Base-by-base conservation (phyloP, 2,888 invertebrate species). In the Alitta virens region DNA sequence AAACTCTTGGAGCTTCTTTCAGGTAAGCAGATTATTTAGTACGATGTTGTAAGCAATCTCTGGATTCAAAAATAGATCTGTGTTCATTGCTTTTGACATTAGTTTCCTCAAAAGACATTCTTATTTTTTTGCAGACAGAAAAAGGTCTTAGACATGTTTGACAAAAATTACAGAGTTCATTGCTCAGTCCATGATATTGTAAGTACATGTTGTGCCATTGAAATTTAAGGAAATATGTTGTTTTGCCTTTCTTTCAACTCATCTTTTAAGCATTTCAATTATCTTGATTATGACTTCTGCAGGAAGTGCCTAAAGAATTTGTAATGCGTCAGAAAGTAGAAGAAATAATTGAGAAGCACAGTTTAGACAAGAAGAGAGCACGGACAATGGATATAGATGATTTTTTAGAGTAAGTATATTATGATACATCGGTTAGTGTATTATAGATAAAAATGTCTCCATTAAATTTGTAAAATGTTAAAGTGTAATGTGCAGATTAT, bases 311-410 rank as follows among this genome's bases (percentile, higher is more conserved):
- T 27, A 86, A 87, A 67, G 87, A 90, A 77, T 92, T 95, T 80
- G 88, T 90, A 74, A 90, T 96, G 66, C 92, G 94, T 83, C 84
- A 85, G 58, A 90, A 90, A 82, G 85, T 97, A 1, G 89, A 88
- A 71, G 84, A 87, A 40, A 88, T 96, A 72, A 84, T 99, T 68
- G 82, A 83, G 63, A 86, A 86, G 60, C 85, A 86, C 63, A 86
- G 86, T 66, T 90, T 89, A 75, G 89, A 88, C 60, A 86, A 90
- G 70, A 89, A 89, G 81, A 86, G 99, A 75, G 93, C 98, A 0
- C 86, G 98, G 74, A 89, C 88, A 3, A 93, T 99, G 96, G 95
- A 96, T 78, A 89, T 92, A 71, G 97, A 98, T 84, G 97, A 99
- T 80, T 98, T 99, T 79, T 89, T 96, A 84, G 86, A 76, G 80